Conservation (phyloP, 2,113 vertebrate genomes). For the Corythaixoides concolor region DNA sequence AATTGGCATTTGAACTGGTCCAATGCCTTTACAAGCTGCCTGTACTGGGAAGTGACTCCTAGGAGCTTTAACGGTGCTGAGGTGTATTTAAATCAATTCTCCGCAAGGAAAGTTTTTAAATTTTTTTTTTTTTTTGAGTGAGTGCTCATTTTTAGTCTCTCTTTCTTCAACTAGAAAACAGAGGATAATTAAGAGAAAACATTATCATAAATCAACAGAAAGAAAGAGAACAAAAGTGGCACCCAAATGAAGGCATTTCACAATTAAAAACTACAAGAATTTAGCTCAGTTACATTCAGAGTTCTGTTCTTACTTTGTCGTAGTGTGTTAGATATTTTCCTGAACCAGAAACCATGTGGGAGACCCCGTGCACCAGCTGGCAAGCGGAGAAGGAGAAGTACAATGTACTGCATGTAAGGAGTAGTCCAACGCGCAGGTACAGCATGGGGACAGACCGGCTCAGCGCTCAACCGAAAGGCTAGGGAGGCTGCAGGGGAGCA, state of each 20-base stretch:
- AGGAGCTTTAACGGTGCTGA: not conserved
- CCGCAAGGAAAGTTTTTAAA: not conserved
- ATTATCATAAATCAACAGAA: not conserved
- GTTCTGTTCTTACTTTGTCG: not conserved
- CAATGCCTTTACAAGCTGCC: not conserved
- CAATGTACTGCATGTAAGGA: accelerated
- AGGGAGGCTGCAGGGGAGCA: not conserved
- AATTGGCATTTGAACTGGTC: not conserved
- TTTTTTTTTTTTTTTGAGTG: not conserved
- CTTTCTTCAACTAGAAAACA: not conserved
- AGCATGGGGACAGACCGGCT: not conserved
- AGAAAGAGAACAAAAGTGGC: not conserved
- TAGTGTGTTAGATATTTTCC: not conserved
- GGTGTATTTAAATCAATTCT: not conserved
- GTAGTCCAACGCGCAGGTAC: too few relatives aligned
- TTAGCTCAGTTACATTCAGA: not conserved
- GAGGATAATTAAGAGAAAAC: not conserved
- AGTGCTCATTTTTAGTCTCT: not conserved
- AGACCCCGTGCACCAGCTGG: not conserved
- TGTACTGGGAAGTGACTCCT: not conserved
- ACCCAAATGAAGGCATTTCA: not conserved
- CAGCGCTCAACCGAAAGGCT: not conserved
- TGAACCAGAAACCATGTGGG: not conserved
- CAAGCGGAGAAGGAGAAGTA: not conserved
- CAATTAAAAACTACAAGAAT: not conserved